Evolutionary conservation across 2,888 invertebrate species (phyloP).

Genomic region (Conomelus anceps): DNA sequence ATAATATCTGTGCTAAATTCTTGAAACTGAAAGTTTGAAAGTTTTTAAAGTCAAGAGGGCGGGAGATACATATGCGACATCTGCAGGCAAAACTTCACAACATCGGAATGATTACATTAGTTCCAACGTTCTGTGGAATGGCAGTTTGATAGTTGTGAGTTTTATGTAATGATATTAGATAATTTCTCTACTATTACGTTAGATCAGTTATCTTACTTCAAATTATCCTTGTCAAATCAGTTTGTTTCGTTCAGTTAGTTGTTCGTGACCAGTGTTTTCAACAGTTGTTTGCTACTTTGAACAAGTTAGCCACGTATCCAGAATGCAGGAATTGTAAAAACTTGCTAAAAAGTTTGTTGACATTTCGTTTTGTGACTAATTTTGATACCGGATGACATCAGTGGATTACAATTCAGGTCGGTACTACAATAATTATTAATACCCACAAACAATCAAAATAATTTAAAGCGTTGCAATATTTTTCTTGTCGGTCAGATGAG

Average conservation of each 20-base stretch:
- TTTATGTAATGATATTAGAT: background rate
- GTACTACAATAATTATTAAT: background rate
- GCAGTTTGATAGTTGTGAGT: background rate
- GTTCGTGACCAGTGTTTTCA: background rate
- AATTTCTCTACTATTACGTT: background rate
- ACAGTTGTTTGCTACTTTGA: background rate
- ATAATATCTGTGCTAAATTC: background rate
- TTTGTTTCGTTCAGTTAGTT: background rate
- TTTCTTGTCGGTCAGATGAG: background rate
- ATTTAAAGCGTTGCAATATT: background rate
- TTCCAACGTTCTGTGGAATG: background rate
- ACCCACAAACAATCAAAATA: background rate
- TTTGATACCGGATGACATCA: background rate
- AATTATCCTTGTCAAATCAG: background rate
- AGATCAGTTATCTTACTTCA: background rate
- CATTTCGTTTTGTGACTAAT: background rate
- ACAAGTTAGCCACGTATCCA: background rate
- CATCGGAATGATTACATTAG: background rate
- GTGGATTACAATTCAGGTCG: background rate
- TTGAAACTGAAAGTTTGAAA: background rate
- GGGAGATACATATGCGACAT: conserved; percentile 14
- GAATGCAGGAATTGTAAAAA: background rate
- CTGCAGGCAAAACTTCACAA: conserved; percentile 17
- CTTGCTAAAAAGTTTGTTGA: background rate
- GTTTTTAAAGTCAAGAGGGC: conserved; percentile 1